Conservation (phyloP, 2,888 invertebrate species). For the Diaprepes abbreviatus region DNA sequence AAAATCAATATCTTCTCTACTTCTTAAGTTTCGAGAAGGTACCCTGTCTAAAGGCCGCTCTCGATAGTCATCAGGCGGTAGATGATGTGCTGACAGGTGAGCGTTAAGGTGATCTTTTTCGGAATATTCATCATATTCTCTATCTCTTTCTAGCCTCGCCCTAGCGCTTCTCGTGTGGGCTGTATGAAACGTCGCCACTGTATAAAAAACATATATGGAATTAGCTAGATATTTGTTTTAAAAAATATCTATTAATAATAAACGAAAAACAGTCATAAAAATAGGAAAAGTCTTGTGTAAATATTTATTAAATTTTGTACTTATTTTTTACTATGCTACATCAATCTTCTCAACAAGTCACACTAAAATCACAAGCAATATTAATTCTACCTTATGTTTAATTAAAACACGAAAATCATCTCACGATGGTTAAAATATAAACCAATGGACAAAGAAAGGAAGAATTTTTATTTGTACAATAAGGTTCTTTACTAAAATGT, state of each 20-base stretch:
- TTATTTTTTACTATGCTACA: conserved; percentile 20
- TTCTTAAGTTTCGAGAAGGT: conserved; percentile 62
- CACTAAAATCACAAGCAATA: conserved; percentile 28
- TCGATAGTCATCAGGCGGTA: conserved; percentile 64
- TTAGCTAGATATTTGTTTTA: neutral
- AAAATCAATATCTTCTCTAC: conserved; percentile 64
- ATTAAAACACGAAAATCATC: neutral
- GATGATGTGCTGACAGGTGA: conserved; percentile 59
- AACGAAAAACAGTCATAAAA: conserved; percentile 1
- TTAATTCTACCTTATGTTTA: conserved; percentile 1
- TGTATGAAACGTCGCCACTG: conserved; percentile 68
- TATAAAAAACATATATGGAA: neutral
- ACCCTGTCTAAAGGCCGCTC: conserved; percentile 60
- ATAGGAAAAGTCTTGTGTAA: neutral
- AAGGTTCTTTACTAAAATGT: too few relatives aligned
- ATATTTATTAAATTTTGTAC: conserved; percentile 11
- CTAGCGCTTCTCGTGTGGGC: conserved; percentile 66
- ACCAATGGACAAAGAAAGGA: conserved; percentile 7
- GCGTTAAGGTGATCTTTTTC: conserved; percentile 61
- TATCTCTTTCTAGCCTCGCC: conserved; percentile 69
- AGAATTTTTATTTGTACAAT: too few relatives aligned
- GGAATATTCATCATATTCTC: conserved; percentile 72
- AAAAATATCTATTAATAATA: neutral
- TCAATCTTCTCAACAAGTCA: conserved; percentile 15
- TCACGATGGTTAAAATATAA: conserved; percentile 24